These are phyloP conservation scores for Tinea trinotella DNA, from an alignment of 2,888 invertebrate genomes.

Conservation along the genomic window DNA sequence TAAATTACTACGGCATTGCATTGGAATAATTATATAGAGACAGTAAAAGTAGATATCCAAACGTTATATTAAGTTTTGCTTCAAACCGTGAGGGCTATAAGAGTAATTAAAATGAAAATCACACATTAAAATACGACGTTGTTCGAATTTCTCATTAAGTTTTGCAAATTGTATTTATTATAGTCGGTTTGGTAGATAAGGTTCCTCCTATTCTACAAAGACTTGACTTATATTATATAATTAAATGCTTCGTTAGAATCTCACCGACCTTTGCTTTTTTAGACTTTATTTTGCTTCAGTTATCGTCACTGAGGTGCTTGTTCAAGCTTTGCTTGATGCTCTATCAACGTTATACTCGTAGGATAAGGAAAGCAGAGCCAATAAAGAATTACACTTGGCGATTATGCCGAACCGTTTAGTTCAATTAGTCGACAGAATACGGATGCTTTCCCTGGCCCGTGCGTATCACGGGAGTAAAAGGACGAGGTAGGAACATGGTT, in stretches of 20 bases:
- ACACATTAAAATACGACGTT: neutral
- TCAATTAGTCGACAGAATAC: too few species aligned
- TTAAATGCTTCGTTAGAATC: neutral
- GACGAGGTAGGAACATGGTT: too few species aligned
- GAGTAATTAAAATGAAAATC: constrained; percentile 7
- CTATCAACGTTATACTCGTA: too few species aligned
- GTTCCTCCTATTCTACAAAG: neutral
- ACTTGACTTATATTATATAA: neutral
- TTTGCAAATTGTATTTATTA: constrained; percentile 4
- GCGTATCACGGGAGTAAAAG: too few species aligned
- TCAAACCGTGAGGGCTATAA: neutral
- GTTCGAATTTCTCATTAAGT: neutral
- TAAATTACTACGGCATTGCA: constrained; percentile 7
- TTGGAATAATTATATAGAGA: constrained; percentile 4
- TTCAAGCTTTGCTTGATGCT: too few species aligned
- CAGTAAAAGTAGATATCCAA: neutral
- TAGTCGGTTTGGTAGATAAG: neutral
- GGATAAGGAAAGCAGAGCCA: too few species aligned
- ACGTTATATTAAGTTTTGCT: neutral
- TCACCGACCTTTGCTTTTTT: neutral
- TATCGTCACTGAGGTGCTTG: neutral
- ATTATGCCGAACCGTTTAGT: too few species aligned
- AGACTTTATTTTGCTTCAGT: neutral
- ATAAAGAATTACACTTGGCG: too few species aligned
- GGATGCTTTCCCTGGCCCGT: too few species aligned